Evolutionary conservation across 1,140 invertebrate species (phyloP).

Genomic region (Saccostrea echinata): DNA sequence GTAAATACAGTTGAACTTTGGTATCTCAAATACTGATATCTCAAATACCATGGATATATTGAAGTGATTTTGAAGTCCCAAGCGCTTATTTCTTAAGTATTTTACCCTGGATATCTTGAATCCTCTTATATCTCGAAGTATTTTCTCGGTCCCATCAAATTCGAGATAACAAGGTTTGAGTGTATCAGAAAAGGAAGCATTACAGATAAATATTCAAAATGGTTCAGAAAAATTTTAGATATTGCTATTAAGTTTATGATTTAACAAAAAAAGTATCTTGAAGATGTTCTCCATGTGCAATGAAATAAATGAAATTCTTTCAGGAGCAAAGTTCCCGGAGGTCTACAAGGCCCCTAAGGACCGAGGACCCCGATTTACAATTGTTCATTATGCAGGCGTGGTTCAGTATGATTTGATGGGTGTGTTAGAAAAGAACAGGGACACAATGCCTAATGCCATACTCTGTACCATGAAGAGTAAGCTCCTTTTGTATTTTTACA

Average conservation of each 20-base stretch:
- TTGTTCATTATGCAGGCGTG: constrained; percentile 91
- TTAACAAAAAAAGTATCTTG: not conserved
- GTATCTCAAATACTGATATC: no score
- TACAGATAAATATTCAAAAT: no score
- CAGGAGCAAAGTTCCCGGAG: constrained; percentile 62
- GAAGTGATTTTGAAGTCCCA: no score
- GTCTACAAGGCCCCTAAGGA: constrained; percentile 69
- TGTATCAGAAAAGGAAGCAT: no score
- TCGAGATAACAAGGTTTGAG: no score
- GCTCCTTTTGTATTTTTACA: not conserved
- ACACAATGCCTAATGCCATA: constrained; percentile 81
- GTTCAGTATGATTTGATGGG: constrained; percentile 87
- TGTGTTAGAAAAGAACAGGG: constrained; percentile 96
- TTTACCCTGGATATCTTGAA: no score
- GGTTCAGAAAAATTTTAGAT: no score
- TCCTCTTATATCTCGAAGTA: no score
- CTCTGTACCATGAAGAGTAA: constrained; percentile 70
- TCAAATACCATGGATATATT: no score
- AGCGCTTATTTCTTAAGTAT: no score
- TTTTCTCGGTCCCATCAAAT: no score
- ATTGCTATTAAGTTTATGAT: not conserved
- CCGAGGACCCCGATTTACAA: constrained; percentile 85
- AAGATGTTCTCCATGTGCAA: not conserved
- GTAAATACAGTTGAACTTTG: no score
- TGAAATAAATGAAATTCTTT: not conserved